These are phyloP conservation scores for Sinodicranocentrus sp. DNA, from an alignment of 2,888 invertebrate genomes.

Conservation along the genomic window DNA sequence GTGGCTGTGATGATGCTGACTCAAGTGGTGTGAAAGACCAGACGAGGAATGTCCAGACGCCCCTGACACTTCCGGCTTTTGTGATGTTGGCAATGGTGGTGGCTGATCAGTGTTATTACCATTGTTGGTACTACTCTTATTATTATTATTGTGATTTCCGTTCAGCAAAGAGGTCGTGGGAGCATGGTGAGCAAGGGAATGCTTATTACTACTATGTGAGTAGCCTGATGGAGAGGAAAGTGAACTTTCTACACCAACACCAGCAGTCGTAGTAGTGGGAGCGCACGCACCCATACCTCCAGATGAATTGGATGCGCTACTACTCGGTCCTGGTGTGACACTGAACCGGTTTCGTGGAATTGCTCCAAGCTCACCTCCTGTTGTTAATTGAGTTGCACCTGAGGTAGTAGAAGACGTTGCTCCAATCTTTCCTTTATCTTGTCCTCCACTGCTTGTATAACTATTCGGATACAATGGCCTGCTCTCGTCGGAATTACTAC, in stretches of 20 bases:
- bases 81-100: constrained; percentile 73
- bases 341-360: constrained; percentile 72
- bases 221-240: constrained; percentile 64
- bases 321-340: constrained; percentile 71
- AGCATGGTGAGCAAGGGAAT: constrained; percentile 31
- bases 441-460: not conserved
- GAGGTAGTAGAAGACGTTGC: constrained; percentile 39
- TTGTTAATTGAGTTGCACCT: constrained; percentile 44
- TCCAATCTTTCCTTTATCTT: constrained; percentile 39
- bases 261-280: not conserved
- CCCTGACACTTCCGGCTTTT: constrained; percentile 69
- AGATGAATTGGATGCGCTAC: constrained; percentile 67
- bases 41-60: constrained; percentile 46
- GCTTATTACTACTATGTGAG: constrained; percentile 45
- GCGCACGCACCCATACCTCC: constrained; percentile 51
- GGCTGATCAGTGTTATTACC: constrained; percentile 64
- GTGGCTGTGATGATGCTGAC: constrained; percentile 19
- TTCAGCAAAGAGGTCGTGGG: constrained; percentile 63
- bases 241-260: constrained; percentile 54
- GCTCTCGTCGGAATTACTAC: constrained; percentile 26
- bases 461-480: constrained; percentile 40
- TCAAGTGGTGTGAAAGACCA: constrained; percentile 39
- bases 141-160: constrained; percentile 60
- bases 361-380: constrained; percentile 60
- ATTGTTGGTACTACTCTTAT: constrained; percentile 20